These are phyloP conservation scores for Nothobranchius furzeri DNA, from an alignment of 2,113 vertebrate genomes.

Conservation along the genomic window DNA sequence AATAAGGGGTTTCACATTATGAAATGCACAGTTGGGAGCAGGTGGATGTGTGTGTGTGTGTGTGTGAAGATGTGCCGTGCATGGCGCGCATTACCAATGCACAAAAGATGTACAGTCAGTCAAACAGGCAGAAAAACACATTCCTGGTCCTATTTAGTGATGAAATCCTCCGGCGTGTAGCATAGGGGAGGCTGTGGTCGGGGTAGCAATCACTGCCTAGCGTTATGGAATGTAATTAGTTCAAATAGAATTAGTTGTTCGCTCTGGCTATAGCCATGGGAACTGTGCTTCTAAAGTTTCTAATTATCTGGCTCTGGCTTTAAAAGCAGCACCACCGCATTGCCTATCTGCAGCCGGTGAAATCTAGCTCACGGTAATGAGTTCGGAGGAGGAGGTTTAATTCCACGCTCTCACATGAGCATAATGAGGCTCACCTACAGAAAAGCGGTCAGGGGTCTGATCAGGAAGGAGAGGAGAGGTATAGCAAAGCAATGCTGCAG, in stretches of 20 bases:
- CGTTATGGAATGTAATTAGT: constrained; percentile 78
- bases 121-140: constrained; percentile 49
- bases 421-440: constrained; percentile 73
- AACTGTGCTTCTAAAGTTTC: constrained; percentile 79
- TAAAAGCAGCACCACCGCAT: constrained; percentile 74
- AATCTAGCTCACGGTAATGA: constrained; percentile 79
- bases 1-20: constrained; percentile 11
- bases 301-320: constrained; percentile 80
- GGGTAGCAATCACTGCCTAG: constrained; percentile 62
- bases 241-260: constrained; percentile 80
- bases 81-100: constrained; percentile 16
- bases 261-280: constrained; percentile 78
- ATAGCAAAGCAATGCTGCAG: constrained; percentile 26
- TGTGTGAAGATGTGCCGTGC: constrained; percentile 25
- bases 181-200: constrained; percentile 55
- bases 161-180: constrained; percentile 67
- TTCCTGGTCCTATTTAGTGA: constrained; percentile 57
- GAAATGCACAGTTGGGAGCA: constrained; percentile 29
- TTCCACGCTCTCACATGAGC: constrained; percentile 67
- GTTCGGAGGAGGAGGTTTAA: constrained; percentile 76
- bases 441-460: constrained; percentile 68
- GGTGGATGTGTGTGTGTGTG: constrained; percentile 14
- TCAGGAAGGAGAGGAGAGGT: constrained; percentile 42
- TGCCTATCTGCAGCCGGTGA: constrained; percentile 70
- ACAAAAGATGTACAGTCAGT: constrained; percentile 33